Conservation (phyloP, 2,113 vertebrate species). For the Patagioenas fasciata region DNA sequence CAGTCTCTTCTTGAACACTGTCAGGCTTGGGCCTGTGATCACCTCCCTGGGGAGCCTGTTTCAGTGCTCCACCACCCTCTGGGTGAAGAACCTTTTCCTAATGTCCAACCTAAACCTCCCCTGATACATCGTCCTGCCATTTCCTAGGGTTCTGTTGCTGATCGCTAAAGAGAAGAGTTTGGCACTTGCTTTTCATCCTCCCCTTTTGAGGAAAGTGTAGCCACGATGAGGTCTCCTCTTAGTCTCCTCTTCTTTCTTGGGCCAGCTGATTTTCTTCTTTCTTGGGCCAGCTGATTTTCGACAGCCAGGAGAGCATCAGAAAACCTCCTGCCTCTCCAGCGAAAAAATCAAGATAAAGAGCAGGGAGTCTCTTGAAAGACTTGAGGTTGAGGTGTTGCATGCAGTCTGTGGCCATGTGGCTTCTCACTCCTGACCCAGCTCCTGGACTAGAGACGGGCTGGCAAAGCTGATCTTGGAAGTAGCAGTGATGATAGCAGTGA, state of each 20-base stretch:
- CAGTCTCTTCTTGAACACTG: too few relatives aligned
- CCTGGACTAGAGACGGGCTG: rapidly evolving
- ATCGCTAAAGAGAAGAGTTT: too few relatives aligned
- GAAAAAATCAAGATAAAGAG: neutral
- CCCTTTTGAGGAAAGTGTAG: too few relatives aligned
- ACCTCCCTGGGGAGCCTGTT: too few relatives aligned
- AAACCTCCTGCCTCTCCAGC: neutral
- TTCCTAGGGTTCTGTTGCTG: too few relatives aligned
- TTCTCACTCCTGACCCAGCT: neutral
- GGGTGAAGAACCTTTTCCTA: too few relatives aligned
- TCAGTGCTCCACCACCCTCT: too few relatives aligned
- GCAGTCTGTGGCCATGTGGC: rapidly evolving
- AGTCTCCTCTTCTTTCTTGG: neutral
- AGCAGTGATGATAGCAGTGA: rapidly evolving
- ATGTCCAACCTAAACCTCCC: too few relatives aligned
- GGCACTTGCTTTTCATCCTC: too few relatives aligned
- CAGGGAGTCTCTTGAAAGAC: neutral
- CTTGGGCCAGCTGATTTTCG: neutral
- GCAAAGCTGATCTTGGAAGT: neutral
- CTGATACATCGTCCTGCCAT: too few relatives aligned
- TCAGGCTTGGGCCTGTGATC: too few relatives aligned
- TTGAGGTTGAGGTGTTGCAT: rapidly evolving
- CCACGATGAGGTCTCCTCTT: too few relatives aligned
- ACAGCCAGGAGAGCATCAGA: neutral
- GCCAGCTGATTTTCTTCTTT: neutral